Evolutionary conservation across 2,797 vertebrate genomes (phyloP).

Genomic region (Erithacus rubecula): DNA sequence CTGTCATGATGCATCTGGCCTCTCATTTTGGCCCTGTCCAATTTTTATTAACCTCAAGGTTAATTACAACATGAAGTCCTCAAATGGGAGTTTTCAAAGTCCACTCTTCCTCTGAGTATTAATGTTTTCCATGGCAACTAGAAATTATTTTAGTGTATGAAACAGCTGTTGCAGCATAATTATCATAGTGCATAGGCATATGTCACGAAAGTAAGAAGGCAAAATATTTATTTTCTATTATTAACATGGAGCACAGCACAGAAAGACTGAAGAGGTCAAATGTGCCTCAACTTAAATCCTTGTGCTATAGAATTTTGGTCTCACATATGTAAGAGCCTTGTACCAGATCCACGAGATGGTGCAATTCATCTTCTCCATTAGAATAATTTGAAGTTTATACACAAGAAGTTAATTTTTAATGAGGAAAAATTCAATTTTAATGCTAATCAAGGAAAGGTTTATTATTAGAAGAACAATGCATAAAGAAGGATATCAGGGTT

Average conservation of each 20-base stretch:
- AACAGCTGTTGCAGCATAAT: background rate
- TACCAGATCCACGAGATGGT: slow-evolving; percentile 75
- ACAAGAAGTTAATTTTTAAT: background rate
- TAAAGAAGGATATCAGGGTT: background rate
- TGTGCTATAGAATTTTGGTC: background rate
- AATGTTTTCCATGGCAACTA: background rate
- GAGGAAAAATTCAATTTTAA: background rate
- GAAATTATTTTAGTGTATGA: background rate
- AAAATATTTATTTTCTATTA: background rate
- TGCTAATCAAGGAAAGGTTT: background rate
- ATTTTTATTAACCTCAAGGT: background rate
- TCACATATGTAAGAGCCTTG: background rate
- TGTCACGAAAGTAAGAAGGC: background rate
- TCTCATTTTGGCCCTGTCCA: background rate
- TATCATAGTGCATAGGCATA: background rate
- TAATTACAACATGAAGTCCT: background rate
- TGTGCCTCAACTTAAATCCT: background rate
- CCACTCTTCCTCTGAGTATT: background rate
- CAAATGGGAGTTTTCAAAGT: background rate
- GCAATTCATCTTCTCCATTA: slow-evolving; percentile 69
- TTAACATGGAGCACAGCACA: background rate
- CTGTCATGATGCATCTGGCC: background rate
- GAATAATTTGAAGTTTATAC: background rate
- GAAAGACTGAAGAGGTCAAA: background rate
- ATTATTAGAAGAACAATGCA: background rate